Evolutionary conservation across 2,797 vertebrate species (phyloP), one percentile per base, ranked within the genome.

Genomic region (Helostoma temminkii): DNA sequence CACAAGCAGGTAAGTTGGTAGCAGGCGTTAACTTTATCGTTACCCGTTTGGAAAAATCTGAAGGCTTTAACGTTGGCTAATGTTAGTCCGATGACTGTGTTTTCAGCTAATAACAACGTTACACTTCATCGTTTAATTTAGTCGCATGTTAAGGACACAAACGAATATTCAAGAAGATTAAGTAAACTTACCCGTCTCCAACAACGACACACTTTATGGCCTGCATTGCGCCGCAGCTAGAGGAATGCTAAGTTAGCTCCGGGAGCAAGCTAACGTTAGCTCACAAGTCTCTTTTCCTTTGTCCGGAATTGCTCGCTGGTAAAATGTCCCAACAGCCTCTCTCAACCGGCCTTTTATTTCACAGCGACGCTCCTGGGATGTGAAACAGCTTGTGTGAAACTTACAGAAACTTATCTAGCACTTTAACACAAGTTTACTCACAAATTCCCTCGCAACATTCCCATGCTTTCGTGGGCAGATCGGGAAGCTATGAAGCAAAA

Each of bases 151-250:
- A 16, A 0, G 3, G 6, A 56, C 41, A 12, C 16, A 63, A 25
- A 64, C 21, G 6, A 12, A 9, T 7, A 32, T 12, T 25, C n/a
- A 4, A 22, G 24, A 53, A 15, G 14, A 5, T 50, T 19, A 2
- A 16, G 47, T 66, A 10, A 48, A 85, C 96, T 97, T 71, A 98
- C 97, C 97, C 97, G 93, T 98, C 97, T 86, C 97, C 97, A 71
- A 98, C 97, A 88, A 98, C 97, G 93, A 98, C 97, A 96, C 97
- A 98, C 95, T 98, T 98, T 89, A 98, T 98, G 95, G 97, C 97
- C 96, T 98, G 97, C 97, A 98, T 98, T 80, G 90, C 86, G 90
- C 87, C 88, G 89, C 79, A 60, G 84, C 78, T 76, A 71, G 42
- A 82, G 80, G 89, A 90, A 87, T 85, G 88, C 86, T 90, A 85